A percentile compares a stretch with the other conserved stretches of the same genome.
These are phyloP conservation scores for Smittia aterrima DNA, from an alignment of 2,888 invertebrate species.

Conservation along the genomic window DNA sequence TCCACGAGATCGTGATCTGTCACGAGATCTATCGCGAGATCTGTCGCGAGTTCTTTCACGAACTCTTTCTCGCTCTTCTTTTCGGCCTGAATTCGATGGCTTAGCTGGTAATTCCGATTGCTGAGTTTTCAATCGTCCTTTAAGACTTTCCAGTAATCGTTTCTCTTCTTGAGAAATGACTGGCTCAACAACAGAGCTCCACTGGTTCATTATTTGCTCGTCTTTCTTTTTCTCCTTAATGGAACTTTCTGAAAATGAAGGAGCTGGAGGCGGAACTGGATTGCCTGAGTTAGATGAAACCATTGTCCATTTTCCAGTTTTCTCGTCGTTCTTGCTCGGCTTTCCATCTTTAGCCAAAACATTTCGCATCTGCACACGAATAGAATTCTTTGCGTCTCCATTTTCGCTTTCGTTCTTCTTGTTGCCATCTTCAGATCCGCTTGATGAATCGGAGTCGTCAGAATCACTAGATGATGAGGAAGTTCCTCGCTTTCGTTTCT, in stretches of 20 bases:
- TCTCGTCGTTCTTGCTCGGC: constrained; percentile 48
- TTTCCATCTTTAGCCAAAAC: constrained; percentile 55
- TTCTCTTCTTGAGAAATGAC: constrained; percentile 60
- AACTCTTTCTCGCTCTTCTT: constrained; percentile 48
- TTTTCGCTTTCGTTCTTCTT: constrained; percentile 51
- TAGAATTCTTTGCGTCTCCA: constrained; percentile 59
- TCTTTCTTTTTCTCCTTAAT: constrained; percentile 52
- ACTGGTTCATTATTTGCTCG: constrained; percentile 58
- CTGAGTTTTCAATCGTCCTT: constrained; percentile 46
- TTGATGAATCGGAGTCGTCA: constrained; percentile 45
- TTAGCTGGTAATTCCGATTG: constrained; percentile 46
- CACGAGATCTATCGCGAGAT: constrained; percentile 45
- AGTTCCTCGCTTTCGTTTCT: constrained; percentile 53
- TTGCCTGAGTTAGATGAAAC: constrained; percentile 53
- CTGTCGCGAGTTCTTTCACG: constrained; percentile 48
- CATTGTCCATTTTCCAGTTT: constrained; percentile 53
- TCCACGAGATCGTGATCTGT: constrained; percentile 45
- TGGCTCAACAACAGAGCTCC: constrained; percentile 59
- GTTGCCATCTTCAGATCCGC: constrained; percentile 45
- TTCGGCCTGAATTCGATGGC: constrained; percentile 43
- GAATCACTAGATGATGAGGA: constrained; percentile 45
- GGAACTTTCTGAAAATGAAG: constrained; percentile 44
- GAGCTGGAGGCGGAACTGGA: constrained; percentile 44
- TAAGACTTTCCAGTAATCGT: constrained; percentile 57
- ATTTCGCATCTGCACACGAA: constrained; percentile 66